Conservation (phyloP, 2,797 vertebrate genomes). For the Yasuhikotakia modesta region DNA sequence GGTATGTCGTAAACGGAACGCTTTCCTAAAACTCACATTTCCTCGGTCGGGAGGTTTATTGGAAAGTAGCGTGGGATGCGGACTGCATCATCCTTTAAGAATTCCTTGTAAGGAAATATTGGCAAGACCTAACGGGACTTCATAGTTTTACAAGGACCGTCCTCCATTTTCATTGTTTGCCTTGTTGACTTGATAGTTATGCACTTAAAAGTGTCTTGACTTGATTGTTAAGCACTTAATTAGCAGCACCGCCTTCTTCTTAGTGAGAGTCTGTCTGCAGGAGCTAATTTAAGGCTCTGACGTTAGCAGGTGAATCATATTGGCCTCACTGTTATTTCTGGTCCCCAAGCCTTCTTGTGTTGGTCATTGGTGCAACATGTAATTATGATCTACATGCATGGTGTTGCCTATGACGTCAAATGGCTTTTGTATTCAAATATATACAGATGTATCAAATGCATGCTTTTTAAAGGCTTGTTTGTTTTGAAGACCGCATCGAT, state of each 20-base stretch:
- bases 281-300: constrained; percentile 67
- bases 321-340: constrained; percentile 67
- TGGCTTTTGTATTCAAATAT: background rate
- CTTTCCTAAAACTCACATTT: constrained; percentile 16
- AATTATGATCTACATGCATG: constrained; percentile 41
- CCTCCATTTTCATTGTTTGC: background rate
- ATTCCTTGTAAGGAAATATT: constrained; percentile 12
- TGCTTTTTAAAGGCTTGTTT: background rate
- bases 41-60: constrained; percentile 4
- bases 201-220: constrained; percentile 55
- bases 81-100: constrained; percentile 2
- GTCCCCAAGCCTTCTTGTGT: constrained; percentile 50
- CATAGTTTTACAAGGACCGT: constrained; percentile 5
- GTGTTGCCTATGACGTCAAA: background rate
- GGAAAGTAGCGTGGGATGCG: background rate
- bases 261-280: constrained; percentile 50
- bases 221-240: constrained; percentile 62
- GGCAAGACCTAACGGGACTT: background rate
- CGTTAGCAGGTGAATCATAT: constrained; percentile 59
- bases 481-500: background rate
- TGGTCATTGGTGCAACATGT: constrained; percentile 42
- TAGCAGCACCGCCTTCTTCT: constrained; percentile 50
- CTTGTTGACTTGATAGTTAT: constrained; percentile 58
- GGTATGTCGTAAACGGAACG: background rate
- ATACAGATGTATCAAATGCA: background rate